Conservation (phyloP, 2,113 vertebrate genomes). For the Callipepla squamata region DNA sequence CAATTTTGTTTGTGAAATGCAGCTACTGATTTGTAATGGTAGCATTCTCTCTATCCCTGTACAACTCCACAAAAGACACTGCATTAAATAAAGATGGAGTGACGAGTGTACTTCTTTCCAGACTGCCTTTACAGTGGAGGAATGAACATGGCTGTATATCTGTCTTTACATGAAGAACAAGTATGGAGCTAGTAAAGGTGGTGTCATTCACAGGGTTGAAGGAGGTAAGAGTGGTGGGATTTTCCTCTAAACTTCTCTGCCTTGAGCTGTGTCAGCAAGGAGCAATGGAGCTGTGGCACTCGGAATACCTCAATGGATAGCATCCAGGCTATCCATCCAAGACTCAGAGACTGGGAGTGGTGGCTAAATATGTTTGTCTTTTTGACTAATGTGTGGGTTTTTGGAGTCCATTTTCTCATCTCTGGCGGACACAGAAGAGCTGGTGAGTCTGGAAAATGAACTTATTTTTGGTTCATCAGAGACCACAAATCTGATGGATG, state of each 20-base stretch:
- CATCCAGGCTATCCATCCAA: background rate
- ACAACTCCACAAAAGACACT: background rate
- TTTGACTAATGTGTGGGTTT: rapidly evolving
- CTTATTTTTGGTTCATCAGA: background rate
- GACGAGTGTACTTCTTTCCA: background rate
- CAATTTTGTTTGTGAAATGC: background rate
- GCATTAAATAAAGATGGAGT: background rate
- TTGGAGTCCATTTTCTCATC: background rate
- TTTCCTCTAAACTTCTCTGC: background rate
- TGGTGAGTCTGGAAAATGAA: background rate
- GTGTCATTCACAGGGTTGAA: background rate
- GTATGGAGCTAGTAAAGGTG: background rate
- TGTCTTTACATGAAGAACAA: background rate
- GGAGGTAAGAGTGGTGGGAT: background rate
- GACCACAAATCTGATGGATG: background rate
- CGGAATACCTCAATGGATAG: background rate
- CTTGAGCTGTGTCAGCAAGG: background rate
- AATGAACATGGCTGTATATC: background rate
- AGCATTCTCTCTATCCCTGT: background rate
- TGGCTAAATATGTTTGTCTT: background rate
- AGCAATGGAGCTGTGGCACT: background rate
- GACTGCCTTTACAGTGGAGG: background rate
- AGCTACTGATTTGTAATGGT: background rate
- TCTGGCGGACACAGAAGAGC: background rate
- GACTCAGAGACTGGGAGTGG: background rate